Percentiles rank a stretch among this genome's conserved stretches.
phyloP scores from a whole-genome alignment of 2,888 invertebrate species.

The Diplazon laetatorius region DNA sequence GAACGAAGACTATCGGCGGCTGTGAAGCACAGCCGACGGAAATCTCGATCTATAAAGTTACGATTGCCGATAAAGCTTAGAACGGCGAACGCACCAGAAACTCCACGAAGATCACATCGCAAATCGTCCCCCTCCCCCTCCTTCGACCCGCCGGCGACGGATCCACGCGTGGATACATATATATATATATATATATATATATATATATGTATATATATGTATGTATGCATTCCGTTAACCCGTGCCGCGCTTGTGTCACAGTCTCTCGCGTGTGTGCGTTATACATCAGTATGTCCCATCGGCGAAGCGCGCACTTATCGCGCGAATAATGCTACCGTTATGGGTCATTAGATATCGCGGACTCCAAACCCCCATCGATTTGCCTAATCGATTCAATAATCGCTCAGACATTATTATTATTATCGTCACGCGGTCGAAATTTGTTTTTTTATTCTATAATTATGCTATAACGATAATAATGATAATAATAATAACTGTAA shows the following conservation, averaged over 20 bases:
- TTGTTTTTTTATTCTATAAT: not conserved
- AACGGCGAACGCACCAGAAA: slow-evolving; percentile 15
- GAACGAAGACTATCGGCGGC: slow-evolving; percentile 25
- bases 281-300: slow-evolving; percentile 21
- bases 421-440: not conserved
- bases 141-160: not conserved
- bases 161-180: too few relatives aligned
- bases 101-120: slow-evolving; percentile 21
- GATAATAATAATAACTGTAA: too few relatives aligned
- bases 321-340: slow-evolving; percentile 46
- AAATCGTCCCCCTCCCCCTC: too few relatives aligned
- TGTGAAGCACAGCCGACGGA: slow-evolving; percentile 4
- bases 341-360: slow-evolving; percentile 23
- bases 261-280: slow-evolving; percentile 1
- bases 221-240: slow-evolving; percentile 45
- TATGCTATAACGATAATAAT: too few relatives aligned
- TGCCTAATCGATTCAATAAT: slow-evolving; percentile 26
- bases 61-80: slow-evolving; percentile 16
- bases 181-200: too few relatives aligned
- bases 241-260: not conserved
- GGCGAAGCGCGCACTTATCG: slow-evolving; percentile 21
- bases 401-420: not conserved
- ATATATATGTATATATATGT: too few relatives aligned
- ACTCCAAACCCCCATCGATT: slow-evolving; percentile 1
- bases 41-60: slow-evolving; percentile 41